These are phyloP conservation scores for Oxygymnocypris stewartii DNA, from an alignment of 2,113 vertebrate genomes.

Conservation along the genomic window DNA sequence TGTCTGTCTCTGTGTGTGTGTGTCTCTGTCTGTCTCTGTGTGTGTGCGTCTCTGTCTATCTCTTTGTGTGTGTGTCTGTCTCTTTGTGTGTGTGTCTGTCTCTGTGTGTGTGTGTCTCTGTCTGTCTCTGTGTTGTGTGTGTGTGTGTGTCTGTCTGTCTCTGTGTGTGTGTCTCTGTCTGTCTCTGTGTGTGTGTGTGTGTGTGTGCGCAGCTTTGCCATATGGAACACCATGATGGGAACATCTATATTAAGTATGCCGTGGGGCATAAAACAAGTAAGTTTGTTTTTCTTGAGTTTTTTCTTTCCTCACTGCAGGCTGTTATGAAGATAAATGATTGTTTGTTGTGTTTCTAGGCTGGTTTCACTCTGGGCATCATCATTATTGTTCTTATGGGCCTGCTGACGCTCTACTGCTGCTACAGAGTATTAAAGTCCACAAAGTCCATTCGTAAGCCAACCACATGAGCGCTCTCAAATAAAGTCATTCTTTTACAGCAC, in stretches of 20 bases:
- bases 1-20: no score
- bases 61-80: no score
- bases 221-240: constrained; percentile 99
- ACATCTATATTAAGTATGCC: constrained; percentile 98
- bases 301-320: not conserved
- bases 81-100: no score
- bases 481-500: not conserved
- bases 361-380: constrained; percentile 89
- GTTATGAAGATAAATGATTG: no score
- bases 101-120: no score
- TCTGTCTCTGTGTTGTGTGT: no score
- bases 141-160: no score
- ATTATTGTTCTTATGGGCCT: constrained; percentile 85
- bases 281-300: not conserved
- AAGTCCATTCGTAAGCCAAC: constrained; percentile 84
- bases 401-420: constrained; percentile 94
- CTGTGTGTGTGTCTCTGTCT: no score
- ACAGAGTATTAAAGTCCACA: constrained; percentile 88
- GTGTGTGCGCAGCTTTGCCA: constrained; percentile 83
- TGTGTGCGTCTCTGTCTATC: no score
- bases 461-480: not conserved
- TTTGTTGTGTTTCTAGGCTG: constrained; percentile 77
- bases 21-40: no score
- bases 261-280: constrained; percentile 98
- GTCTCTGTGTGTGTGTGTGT: not conserved